Percentiles rank a stretch among this genome's conserved stretches.
Evolutionary conservation across 1,140 invertebrate genomes (phyloP).

Genomic region (Augochlora pura): DNA sequence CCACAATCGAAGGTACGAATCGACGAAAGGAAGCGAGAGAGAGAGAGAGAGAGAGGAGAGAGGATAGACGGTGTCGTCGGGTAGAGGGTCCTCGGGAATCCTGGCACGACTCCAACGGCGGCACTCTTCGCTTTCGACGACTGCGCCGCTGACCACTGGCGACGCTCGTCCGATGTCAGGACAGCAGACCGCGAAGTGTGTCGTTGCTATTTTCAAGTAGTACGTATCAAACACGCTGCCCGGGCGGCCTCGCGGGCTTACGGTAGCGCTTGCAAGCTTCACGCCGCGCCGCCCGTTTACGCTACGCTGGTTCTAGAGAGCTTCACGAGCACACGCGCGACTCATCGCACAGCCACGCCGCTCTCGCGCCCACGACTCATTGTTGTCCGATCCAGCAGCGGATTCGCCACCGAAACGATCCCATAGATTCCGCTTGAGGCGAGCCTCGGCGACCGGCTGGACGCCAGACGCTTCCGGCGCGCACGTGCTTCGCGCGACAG

Average conservation of each 20-base stretch:
- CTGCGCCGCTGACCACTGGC: background rate
- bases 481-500: constrained; percentile 6
- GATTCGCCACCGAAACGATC: background rate
- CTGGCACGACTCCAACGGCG: constrained; percentile 31
- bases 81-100: constrained; percentile 5
- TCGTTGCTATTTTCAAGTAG: constrained; percentile 58
- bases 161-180: constrained; percentile 39
- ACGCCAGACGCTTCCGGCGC: background rate
- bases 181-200: constrained; percentile 40
- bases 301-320: background rate
- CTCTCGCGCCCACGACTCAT: background rate
- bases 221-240: constrained; percentile 52
- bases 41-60: background rate
- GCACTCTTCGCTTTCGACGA: background rate
- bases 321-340: constrained; percentile 19
- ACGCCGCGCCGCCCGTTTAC: background rate
- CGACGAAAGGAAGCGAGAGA: background rate
- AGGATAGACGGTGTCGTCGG: background rate
- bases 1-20: constrained; percentile 1
- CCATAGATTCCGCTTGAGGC: constrained; percentile 25
- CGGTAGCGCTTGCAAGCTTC: constrained; percentile 5
- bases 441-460: background rate
- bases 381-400: background rate
- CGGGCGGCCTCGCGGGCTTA: constrained; percentile 23
- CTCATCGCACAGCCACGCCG: background rate